Conservation (phyloP, 2,797 vertebrate species). For the Cynodonichthys magdalenae region DNA sequence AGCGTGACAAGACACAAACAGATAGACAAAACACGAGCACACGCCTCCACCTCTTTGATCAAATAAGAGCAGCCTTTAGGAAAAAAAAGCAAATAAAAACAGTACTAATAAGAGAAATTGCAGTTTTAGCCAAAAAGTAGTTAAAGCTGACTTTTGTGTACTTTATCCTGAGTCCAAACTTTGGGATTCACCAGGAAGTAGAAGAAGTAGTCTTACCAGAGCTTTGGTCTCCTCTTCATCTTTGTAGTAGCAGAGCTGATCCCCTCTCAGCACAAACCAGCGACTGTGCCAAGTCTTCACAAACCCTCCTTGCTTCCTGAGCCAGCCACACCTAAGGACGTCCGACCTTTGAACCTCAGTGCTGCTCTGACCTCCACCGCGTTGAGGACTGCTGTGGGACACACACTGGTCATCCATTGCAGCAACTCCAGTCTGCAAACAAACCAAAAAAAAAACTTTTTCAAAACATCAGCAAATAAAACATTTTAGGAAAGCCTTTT, state of each 20-base stretch:
- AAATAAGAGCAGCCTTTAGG: neutral
- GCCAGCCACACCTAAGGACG: slow-evolving; percentile 91
- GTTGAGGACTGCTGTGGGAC: slow-evolving; percentile 75
- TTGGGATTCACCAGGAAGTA: too few species aligned
- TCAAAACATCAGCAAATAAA: too few species aligned
- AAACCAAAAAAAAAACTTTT: neutral
- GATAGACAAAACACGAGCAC: neutral
- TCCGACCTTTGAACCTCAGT: slow-evolving; percentile 60
- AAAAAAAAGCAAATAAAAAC: neutral
- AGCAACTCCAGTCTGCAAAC: slow-evolving; percentile 64
- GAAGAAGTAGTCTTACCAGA: slow-evolving; percentile 84
- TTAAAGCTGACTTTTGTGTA: too few species aligned
- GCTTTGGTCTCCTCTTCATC: slow-evolving; percentile 97
- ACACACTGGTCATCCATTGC: slow-evolving; percentile 89
- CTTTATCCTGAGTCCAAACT: too few species aligned
- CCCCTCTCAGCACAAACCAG: slow-evolving; percentile 97
- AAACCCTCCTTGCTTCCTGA: slow-evolving; percentile 97
- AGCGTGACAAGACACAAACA: too few species aligned
- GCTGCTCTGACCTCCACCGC: slow-evolving; percentile 55
- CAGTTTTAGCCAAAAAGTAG: too few species aligned
- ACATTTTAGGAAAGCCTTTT: neutral
- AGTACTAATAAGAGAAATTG: too few species aligned
- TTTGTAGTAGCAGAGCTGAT: slow-evolving; percentile 96
- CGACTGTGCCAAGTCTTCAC: slow-evolving; percentile 99
- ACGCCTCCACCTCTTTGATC: neutral